phyloP scores from a whole-genome alignment of 2,113 vertebrate genomes.

The Oenanthe melanoleuca region DNA sequence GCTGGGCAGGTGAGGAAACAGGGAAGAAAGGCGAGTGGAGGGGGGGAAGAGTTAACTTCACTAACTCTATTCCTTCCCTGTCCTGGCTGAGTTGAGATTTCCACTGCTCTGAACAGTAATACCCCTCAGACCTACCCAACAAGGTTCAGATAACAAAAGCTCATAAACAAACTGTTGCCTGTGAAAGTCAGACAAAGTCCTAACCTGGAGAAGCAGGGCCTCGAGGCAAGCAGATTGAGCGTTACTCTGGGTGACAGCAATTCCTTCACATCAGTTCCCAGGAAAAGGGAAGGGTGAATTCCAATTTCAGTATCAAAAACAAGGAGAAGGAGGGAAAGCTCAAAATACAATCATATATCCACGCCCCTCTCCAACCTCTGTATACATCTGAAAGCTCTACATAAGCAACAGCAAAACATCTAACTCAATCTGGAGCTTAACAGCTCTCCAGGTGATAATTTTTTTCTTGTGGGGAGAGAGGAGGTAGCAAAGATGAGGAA shows the following conservation, averaged over 20 bases:
- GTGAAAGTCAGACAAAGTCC: neutral
- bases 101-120: neutral
- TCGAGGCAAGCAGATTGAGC: neutral
- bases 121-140: neutral
- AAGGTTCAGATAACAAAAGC: neutral
- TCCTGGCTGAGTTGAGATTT: neutral
- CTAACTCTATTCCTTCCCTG: neutral
- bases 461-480: neutral
- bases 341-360: neutral
- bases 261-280: neutral
- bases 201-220: neutral
- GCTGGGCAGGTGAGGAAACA: conserved; percentile 66
- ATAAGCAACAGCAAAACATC: neutral
- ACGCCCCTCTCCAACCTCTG: neutral
- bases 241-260: neutral
- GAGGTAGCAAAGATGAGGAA: neutral
- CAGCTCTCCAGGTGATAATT: neutral
- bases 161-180: neutral
- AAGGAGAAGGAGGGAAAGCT: conserved; percentile 1
- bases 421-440: neutral
- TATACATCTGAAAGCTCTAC: neutral
- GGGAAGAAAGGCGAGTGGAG: neutral
- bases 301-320: conserved; percentile 27
- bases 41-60: neutral
- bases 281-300: neutral